Conservation (phyloP, 2,113 vertebrate genomes). For the Scopus umbretta region DNA sequence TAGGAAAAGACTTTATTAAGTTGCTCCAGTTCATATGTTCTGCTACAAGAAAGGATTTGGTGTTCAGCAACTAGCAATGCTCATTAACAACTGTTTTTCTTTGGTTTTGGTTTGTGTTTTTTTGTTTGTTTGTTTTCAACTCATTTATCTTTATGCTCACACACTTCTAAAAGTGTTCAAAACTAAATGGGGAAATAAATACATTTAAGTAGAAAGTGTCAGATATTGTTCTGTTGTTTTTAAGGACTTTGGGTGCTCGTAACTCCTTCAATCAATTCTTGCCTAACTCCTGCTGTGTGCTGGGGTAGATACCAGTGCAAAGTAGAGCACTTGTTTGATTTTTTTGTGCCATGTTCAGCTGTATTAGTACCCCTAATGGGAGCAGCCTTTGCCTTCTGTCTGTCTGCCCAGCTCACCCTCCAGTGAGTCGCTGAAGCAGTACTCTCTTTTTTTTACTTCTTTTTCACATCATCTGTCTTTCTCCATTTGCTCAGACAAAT, state of each 20-base stretch:
- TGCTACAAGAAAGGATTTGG: not conserved
- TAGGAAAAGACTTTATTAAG: not conserved
- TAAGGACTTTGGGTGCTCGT: not conserved
- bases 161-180: not conserved
- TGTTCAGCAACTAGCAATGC: not conserved
- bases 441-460: not conserved
- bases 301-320: not conserved
- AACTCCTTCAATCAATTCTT: not conserved
- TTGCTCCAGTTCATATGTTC: not conserved
- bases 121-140: not conserved
- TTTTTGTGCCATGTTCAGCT: not conserved
- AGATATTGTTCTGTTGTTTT: not conserved
- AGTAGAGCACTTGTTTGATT: not conserved
- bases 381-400: not conserved
- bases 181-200: not conserved
- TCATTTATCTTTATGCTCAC: not conserved
- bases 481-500: constrained; percentile 32
- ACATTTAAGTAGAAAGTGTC: not conserved
- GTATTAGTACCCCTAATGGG: not conserved
- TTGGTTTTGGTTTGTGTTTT: not conserved
- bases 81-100: not conserved
- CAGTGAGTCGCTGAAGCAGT: not conserved
- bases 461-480: constrained; percentile 16
- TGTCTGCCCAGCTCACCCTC: not conserved
- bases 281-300: not conserved